Evolutionary conservation across 2,113 vertebrate genomes (phyloP).

Genomic region (Isurus oxyrinchus): DNA sequence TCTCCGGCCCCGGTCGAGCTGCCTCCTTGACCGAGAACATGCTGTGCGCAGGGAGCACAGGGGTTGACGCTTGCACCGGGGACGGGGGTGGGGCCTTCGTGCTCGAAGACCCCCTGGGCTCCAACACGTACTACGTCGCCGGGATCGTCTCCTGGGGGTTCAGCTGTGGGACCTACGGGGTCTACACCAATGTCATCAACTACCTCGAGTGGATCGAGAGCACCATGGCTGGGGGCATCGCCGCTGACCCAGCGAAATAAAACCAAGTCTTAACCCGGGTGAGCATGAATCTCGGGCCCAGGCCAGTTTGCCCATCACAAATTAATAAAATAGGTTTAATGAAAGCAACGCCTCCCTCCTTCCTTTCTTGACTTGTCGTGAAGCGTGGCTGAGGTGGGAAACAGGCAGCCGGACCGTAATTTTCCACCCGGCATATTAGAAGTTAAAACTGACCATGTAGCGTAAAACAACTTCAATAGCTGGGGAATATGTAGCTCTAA

Average conservation of each 20-base stretch:
- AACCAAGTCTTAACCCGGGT: background rate
- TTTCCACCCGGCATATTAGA: too few relatives aligned
- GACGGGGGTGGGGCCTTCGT: constrained; percentile 79
- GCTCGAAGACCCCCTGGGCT: constrained; percentile 45
- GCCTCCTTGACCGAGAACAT: constrained; percentile 69
- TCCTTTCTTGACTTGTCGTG: too few relatives aligned
- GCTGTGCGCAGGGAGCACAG: constrained; percentile 73
- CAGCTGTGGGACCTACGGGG: constrained; percentile 65
- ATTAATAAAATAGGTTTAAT: too few relatives aligned
- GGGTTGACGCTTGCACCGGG: constrained; percentile 68
- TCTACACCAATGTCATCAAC: constrained; percentile 76
- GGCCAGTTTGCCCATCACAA: too few relatives aligned
- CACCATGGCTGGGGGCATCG: constrained; percentile 52
- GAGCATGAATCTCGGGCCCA: too few relatives aligned
- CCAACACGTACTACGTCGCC: constrained; percentile 46
- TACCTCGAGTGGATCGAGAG: constrained; percentile 79
- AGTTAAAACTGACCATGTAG: too few relatives aligned
- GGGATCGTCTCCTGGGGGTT: constrained; percentile 86
- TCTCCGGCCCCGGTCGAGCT: background rate
- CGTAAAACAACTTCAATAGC: too few relatives aligned
- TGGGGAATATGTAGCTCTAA: too few relatives aligned
- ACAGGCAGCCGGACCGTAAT: too few relatives aligned
- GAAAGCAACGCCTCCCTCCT: too few relatives aligned
- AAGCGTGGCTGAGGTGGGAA: too few relatives aligned
- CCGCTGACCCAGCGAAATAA: background rate